A percentile compares a stretch with the other conserved stretches of the same genome.
These are phyloP conservation scores for Halictus quadricinctus DNA, from an alignment of 2,888 invertebrate species.

Conservation along the genomic window DNA sequence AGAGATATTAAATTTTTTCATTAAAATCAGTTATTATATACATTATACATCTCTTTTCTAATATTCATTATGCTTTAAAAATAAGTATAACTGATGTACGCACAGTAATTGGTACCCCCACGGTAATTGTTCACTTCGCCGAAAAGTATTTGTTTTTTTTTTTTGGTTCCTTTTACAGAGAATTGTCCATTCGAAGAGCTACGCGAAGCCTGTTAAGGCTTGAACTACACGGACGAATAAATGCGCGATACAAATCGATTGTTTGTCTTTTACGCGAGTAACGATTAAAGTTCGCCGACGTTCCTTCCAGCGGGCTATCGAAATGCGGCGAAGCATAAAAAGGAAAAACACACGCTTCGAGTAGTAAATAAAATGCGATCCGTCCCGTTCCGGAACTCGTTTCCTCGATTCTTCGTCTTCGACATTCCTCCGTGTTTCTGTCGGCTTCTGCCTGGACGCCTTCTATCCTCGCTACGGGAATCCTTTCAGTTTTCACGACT, in stretches of 20 bases:
- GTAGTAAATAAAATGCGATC: conserved; percentile 18
- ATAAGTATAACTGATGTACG: too few species aligned
- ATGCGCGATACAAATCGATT: conserved; percentile 29
- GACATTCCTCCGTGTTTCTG: conserved; percentile 17
- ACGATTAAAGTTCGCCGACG: conserved; percentile 12
- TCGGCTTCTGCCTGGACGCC: conserved; percentile 4
- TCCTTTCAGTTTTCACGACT: conserved; percentile 45
- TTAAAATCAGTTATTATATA: too few species aligned
- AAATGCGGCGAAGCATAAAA: conserved; percentile 3
- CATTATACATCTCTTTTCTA: too few species aligned
- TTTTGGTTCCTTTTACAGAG: background rate
- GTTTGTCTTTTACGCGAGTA: conserved; percentile 54
- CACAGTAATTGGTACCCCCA: too few species aligned
- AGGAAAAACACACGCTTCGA: conserved; percentile 24
- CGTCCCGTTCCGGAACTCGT: conserved; percentile 10
- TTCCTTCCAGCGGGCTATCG: background rate
- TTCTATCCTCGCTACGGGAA: conserved; percentile 24
- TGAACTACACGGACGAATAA: background rate
- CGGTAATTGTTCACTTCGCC: background rate
- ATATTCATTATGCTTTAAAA: too few species aligned
- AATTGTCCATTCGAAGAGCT: background rate
- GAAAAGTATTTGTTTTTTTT: background rate
- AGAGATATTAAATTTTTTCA: too few species aligned
- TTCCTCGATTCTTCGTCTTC: conserved; percentile 33
- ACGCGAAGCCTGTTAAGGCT: background rate